Conservation (phyloP, 1,140 invertebrate genomes). For the Kradibia gibbosae region DNA sequence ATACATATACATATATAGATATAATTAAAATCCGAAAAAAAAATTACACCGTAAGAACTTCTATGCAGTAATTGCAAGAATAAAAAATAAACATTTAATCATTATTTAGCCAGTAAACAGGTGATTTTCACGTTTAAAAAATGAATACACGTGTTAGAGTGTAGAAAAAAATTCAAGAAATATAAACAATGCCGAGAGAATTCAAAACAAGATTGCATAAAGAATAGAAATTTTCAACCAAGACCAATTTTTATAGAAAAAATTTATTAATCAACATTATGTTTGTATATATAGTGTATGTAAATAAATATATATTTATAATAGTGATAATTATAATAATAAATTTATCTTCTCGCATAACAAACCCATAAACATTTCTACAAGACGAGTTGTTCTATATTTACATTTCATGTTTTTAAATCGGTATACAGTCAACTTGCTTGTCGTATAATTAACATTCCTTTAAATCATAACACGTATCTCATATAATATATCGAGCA, state of each 20-base stretch:
- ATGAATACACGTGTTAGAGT: slow-evolving; percentile 1
- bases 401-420: slow-evolving; percentile 53
- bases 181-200: slow-evolving; percentile 36
- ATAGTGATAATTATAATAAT: slow-evolving; percentile 35
- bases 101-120: slow-evolving; percentile 52
- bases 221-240: slow-evolving; percentile 54
- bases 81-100: not conserved
- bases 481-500: slow-evolving; percentile 59
- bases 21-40: not conserved
- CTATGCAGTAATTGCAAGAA: not conserved
- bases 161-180: slow-evolving; percentile 26
- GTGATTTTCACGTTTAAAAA: slow-evolving; percentile 44
- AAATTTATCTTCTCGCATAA: slow-evolving; percentile 65
- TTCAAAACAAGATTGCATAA: slow-evolving; percentile 42
- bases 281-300: slow-evolving; percentile 53
- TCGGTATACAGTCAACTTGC: slow-evolving; percentile 61
- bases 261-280: slow-evolving; percentile 70
- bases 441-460: slow-evolving; percentile 68
- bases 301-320: slow-evolving; percentile 46
- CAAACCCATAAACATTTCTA: slow-evolving; percentile 66
- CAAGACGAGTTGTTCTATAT: slow-evolving; percentile 63
- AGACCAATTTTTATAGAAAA: slow-evolving; percentile 69
- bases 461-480: slow-evolving; percentile 56
- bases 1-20: no score
- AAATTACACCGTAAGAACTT: not conserved